Conservation (phyloP, 2,888 invertebrate genomes). For the Cactoblastis cactorum region DNA sequence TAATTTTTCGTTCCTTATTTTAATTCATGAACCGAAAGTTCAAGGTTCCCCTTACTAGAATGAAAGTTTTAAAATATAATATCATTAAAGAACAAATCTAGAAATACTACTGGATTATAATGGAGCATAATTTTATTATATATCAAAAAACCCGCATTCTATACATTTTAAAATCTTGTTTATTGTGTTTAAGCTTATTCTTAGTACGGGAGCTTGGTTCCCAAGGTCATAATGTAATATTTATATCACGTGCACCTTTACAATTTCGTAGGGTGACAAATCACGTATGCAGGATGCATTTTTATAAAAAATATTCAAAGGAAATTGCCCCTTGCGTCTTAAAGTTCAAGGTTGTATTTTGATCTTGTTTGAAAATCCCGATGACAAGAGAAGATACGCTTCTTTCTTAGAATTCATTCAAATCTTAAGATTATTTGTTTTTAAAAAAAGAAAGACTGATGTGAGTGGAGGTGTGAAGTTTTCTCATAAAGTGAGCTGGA, state of each 20-base stretch:
- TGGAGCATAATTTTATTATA: slow-evolving; percentile 40
- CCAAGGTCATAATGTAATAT: slow-evolving; percentile 64
- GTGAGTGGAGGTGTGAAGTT: slow-evolving; percentile 58
- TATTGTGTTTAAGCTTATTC: slow-evolving; percentile 41
- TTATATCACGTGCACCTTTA: slow-evolving; percentile 36
- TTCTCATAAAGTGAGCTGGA: slow-evolving; percentile 30
- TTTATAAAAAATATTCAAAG: slow-evolving; percentile 22
- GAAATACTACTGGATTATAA: slow-evolving; percentile 16
- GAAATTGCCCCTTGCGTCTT: slow-evolving; percentile 15
- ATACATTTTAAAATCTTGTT: slow-evolving; percentile 46
- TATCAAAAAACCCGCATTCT: slow-evolving; percentile 42
- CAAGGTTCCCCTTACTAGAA: slow-evolving; percentile 21
- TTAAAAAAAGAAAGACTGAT: slow-evolving; percentile 58
- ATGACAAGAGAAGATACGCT: slow-evolving; percentile 34
- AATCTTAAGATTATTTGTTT: slow-evolving; percentile 46
- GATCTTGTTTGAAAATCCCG: slow-evolving; percentile 34
- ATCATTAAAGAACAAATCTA: slow-evolving; percentile 17
- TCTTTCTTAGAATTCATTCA: slow-evolving; percentile 48
- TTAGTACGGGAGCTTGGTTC: slow-evolving; percentile 50
- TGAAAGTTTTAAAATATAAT: slow-evolving; percentile 30
- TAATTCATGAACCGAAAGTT: slow-evolving; percentile 18
- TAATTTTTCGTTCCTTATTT: background rate
- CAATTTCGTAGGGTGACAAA: slow-evolving; percentile 38
- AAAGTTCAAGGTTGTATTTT: slow-evolving; percentile 14
- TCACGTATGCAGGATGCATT: slow-evolving; percentile 40